Percentiles rank a stretch among this genome's conserved stretches.
phyloP scores from a whole-genome alignment of 1,140 invertebrate genomes.

The Galleria mellonella region DNA sequence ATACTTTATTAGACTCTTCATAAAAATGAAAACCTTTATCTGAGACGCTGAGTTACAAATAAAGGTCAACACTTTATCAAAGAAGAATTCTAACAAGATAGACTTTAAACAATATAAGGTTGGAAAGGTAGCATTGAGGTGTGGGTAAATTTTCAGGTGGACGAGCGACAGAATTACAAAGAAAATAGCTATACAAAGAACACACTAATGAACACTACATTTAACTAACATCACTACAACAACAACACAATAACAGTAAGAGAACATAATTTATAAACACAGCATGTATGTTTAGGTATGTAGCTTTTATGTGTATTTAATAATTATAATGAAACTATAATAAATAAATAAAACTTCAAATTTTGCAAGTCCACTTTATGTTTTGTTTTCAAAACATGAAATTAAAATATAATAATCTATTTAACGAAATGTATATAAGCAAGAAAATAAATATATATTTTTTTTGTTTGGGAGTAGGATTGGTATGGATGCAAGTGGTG shows the following conservation, averaged over 20 bases:
- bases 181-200: slow-evolving; percentile 4
- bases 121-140: not conserved
- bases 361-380: too few relatives aligned
- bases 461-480: slow-evolving; percentile 18
- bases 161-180: not conserved
- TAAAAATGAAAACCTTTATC: slow-evolving; percentile 48
- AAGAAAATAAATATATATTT: too few relatives aligned
- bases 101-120: slow-evolving; percentile 36
- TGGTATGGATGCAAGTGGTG: slow-evolving; percentile 59
- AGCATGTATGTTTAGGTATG: not conserved
- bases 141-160: not conserved
- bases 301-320: not conserved
- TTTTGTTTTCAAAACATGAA: too few relatives aligned
- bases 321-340: not conserved
- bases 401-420: too few relatives aligned
- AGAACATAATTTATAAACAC: slow-evolving; percentile 9
- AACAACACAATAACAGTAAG: slow-evolving; percentile 9
- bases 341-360: not conserved
- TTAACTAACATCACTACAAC: slow-evolving; percentile 20
- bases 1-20: slow-evolving; percentile 21
- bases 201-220: slow-evolving; percentile 18
- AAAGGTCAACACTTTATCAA: slow-evolving; percentile 41
- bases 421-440: too few relatives aligned
- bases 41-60: slow-evolving; percentile 41
- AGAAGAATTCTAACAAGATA: slow-evolving; percentile 21